Percentiles rank a stretch among this genome's conserved stretches.
Evolutionary conservation across 2,797 vertebrate genomes (phyloP).

Genomic region (Syncerus caffer): DNA sequence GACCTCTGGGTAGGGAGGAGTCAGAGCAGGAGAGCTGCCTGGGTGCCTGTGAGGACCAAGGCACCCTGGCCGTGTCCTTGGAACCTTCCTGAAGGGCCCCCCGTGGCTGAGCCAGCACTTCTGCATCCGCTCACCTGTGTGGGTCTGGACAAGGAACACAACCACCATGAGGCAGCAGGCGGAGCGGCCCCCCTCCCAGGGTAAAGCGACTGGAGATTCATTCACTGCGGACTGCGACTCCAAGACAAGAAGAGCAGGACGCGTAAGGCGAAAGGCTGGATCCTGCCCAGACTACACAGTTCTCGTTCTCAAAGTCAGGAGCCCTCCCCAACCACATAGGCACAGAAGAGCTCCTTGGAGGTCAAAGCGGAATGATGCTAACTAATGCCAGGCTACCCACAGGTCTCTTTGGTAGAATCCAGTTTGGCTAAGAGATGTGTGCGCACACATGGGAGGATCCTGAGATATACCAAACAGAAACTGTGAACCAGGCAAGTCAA

Average conservation of each 20-base stretch:
- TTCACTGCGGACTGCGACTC: neutral
- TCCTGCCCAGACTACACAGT: neutral
- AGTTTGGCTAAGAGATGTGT: neutral
- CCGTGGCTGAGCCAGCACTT: fast-evolving
- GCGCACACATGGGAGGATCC: neutral
- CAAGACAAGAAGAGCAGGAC: neutral
- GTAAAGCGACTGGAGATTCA: neutral
- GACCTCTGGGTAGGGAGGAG: neutral
- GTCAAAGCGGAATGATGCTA: neutral
- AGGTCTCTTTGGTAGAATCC: neutral
- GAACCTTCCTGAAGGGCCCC: neutral
- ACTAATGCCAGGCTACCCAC: neutral
- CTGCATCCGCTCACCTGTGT: neutral
- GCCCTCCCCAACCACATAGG: neutral
- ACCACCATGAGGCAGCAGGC: neutral
- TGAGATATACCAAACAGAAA: neutral
- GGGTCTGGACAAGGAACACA: neutral
- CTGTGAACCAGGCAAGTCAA: neutral
- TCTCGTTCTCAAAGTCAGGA: neutral
- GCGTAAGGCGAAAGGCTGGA: neutral
- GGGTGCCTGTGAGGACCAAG: neutral
- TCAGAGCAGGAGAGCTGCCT: neutral
- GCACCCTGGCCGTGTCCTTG: neutral
- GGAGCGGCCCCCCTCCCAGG: neutral
- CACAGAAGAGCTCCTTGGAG: neutral